Evolutionary conservation across 2,888 invertebrate species (phyloP).

Genomic region (Hyppa rectilinea): DNA sequence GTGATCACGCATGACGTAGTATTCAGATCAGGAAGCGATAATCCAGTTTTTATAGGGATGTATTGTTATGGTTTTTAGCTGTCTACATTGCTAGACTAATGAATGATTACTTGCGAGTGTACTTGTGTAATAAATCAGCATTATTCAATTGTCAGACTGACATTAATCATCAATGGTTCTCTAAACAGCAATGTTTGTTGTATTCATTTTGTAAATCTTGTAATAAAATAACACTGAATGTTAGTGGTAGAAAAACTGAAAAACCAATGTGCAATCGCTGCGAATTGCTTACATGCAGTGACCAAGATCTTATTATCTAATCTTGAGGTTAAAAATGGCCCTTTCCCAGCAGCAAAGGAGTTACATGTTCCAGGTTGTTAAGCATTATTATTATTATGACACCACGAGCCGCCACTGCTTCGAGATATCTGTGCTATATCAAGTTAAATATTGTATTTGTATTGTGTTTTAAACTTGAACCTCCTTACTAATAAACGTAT

Average conservation of each 20-base stretch:
- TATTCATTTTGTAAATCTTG: neutral
- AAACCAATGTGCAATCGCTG: too few relatives aligned
- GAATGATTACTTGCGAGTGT: slow-evolving; percentile 7
- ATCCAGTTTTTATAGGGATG: slow-evolving; percentile 19
- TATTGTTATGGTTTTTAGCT: slow-evolving; percentile 20
- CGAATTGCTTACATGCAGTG: neutral
- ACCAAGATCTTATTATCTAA: neutral
- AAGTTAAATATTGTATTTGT: too few relatives aligned
- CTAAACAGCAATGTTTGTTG: slow-evolving; percentile 14
- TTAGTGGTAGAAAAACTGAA: neutral
- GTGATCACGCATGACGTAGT: slow-evolving; percentile 10
- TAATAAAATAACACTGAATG: neutral
- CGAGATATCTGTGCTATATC: too few relatives aligned
- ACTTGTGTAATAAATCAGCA: slow-evolving; percentile 22
- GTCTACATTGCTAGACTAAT: slow-evolving; percentile 34
- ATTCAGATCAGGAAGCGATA: slow-evolving; percentile 42
- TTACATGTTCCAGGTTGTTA: neutral
- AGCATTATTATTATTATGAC: neutral
- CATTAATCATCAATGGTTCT: slow-evolving; percentile 12
- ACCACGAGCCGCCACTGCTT: too few relatives aligned
- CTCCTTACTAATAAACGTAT: too few relatives aligned
- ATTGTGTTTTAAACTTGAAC: too few relatives aligned
- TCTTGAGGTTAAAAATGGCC: neutral
- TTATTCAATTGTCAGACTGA: slow-evolving; percentile 11
- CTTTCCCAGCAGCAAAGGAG: neutral